Percentiles rank a stretch among this genome's conserved stretches.
Conservation (phyloP, 2,113 vertebrate species). For the Hypomesus transpacificus region DNA sequence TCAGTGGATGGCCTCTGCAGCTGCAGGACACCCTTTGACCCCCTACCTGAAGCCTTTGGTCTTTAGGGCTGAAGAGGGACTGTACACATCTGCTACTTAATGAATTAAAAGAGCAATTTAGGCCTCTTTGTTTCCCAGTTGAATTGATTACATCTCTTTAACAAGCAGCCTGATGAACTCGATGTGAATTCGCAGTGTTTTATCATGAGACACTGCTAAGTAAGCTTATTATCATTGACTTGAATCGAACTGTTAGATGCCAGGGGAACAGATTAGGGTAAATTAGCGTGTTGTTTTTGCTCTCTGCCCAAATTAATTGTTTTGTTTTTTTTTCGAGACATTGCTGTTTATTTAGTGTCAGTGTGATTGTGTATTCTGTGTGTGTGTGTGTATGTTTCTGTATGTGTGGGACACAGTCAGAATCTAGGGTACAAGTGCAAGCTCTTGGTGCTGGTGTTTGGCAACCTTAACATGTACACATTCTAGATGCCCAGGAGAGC, state of each 20-base stretch:
- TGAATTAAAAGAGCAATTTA: slow-evolving; percentile 69
- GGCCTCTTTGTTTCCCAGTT: slow-evolving; percentile 38
- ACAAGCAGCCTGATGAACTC: slow-evolving; percentile 55
- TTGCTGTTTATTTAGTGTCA: neutral
- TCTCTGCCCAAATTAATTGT: slow-evolving; percentile 7
- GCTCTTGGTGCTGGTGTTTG: neutral
- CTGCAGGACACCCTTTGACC: slow-evolving; percentile 56
- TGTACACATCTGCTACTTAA: slow-evolving; percentile 64
- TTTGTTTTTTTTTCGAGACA: neutral
- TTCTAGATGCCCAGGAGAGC: neutral
- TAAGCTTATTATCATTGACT: slow-evolving; percentile 60
- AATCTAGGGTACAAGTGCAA: too few species aligned
- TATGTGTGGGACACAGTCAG: neutral
- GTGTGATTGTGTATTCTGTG: slow-evolving; percentile 7
- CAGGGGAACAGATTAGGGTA: slow-evolving; percentile 19
- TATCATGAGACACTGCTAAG: slow-evolving; percentile 58
- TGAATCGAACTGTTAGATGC: slow-evolving; percentile 38
- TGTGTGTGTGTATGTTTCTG: neutral
- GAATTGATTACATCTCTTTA: slow-evolving; percentile 66
- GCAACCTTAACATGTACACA: neutral
- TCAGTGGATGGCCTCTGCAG: slow-evolving; percentile 46
- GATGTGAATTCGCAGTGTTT: slow-evolving; percentile 42
- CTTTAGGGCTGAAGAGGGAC: slow-evolving; percentile 49
- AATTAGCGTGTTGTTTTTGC: slow-evolving; percentile 45
- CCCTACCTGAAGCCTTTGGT: slow-evolving; percentile 42